Evolutionary conservation across 2,888 invertebrate genomes (phyloP), one percentile per base, ranked within the genome.

Genomic region (Ormyrus pomaceus): DNA sequence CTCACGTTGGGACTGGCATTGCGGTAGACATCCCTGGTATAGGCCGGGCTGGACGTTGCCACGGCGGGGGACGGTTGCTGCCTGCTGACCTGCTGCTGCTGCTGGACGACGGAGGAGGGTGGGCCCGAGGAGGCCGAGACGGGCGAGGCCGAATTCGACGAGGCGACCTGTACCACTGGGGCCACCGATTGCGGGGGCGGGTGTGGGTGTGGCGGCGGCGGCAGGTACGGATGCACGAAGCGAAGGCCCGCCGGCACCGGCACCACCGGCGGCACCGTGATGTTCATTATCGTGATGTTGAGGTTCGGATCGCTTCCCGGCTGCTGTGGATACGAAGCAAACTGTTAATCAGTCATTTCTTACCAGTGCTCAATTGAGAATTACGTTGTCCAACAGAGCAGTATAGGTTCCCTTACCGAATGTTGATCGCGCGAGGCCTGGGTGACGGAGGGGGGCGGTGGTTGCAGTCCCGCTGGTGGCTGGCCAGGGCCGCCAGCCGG

Each of bases 171-270:
- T 10, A 71, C 77, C 13, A 84, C 87, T 59, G 61, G 73, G 9
- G 74, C 56, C 70, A 87, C 86, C 76, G 77, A 68, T 51, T 79
- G 82, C 5, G 79, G 7, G 11, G 72, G 68, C 50, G 77, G 74
- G 46, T 75, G 81, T 55, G 80, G 73, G 51, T 81, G 88, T 91
- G 79, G 92, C 72, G 88, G 88, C 77, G 85, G 92, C 90, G 88
- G 88, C 74, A 88, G 87, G 82, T 90, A 90, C 79, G 90, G 86
- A 85, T 90, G 90, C 13, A 89, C 89, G 86, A 89, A 90, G 73
- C 90, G 88, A 55, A 90, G 86, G 72, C 88, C 87, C 68, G 87
- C 83, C 90, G 92, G 86, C 91, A 93, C 83, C 88, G 92, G 76
- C 91, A 93, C 87, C 89, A 93, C 65, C 90, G 91, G 83, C 45